phyloP scores from a whole-genome alignment of 2,797 vertebrate species.

The Nannoperca obscura region DNA sequence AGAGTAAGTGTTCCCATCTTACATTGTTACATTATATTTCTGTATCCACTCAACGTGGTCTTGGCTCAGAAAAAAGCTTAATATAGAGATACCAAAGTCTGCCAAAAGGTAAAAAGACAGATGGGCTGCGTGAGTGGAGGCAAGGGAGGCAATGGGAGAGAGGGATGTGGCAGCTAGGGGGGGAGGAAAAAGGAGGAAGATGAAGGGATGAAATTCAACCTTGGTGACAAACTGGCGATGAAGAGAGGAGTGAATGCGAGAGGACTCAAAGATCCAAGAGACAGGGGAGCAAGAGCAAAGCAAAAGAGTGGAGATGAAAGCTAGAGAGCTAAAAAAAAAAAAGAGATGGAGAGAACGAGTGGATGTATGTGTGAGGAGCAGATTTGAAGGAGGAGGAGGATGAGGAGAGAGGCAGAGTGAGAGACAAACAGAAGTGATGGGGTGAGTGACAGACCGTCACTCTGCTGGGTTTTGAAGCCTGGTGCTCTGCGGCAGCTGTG shows the following conservation, averaged over 20 bases:
- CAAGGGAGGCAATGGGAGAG: conserved; percentile 44
- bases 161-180: conserved; percentile 50
- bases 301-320: conserved; percentile 45
- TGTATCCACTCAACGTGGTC: conserved; percentile 62
- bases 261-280: conserved; percentile 40
- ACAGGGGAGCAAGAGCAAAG: conserved; percentile 35
- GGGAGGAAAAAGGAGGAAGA: conserved; percentile 33
- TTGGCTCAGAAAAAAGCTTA: conserved; percentile 64
- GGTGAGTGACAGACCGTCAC: conserved; percentile 79
- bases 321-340: neutral
- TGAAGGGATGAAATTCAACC: conserved; percentile 70
- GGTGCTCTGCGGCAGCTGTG: conserved; percentile 70
- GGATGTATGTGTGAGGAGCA: conserved; percentile 38
- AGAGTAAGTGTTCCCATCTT: conserved; percentile 32
- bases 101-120: conserved; percentile 80
- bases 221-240: conserved; percentile 53
- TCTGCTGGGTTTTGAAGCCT: conserved; percentile 71
- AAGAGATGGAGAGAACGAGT: conserved; percentile 1
- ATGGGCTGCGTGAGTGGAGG: conserved; percentile 69
- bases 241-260: conserved; percentile 42
- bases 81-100: conserved; percentile 75
- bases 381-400: conserved; percentile 34
- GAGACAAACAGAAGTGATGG: conserved; percentile 55
- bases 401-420: conserved; percentile 8
- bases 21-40: conserved; percentile 59